phyloP scores from a whole-genome alignment of 2,113 vertebrate species.

The Lamprologus sp. region DNA sequence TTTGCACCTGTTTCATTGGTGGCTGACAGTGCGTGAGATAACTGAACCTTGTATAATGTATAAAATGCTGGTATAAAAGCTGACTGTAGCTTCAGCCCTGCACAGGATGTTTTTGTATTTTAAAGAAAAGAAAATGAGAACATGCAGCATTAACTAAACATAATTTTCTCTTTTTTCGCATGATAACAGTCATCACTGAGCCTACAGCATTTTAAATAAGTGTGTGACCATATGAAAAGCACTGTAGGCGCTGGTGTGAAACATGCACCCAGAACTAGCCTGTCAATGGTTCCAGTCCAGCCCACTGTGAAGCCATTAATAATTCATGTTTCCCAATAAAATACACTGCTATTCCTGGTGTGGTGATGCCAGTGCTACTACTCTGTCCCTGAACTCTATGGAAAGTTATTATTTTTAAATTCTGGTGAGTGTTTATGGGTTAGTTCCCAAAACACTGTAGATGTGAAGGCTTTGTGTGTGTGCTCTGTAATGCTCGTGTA shows the following conservation, averaged over 20 bases:
- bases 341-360: background rate
- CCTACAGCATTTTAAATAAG: background rate
- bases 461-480: background rate
- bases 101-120: background rate
- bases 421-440: background rate
- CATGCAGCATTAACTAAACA: background rate
- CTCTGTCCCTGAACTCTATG: background rate
- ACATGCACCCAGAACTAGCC: background rate
- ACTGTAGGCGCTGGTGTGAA: background rate
- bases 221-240: background rate
- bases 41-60: slow-evolving; percentile 7
- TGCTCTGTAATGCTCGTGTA: background rate
- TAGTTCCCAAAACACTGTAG: background rate
- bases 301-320: background rate
- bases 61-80: background rate
- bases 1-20: slow-evolving; percentile 31
- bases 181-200: background rate
- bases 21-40: slow-evolving; percentile 2
- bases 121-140: background rate
- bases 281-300: background rate
- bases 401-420: background rate
- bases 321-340: background rate
- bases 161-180: background rate
- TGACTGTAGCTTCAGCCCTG: background rate
- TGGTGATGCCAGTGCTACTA: background rate